Percentiles rank a stretch among this genome's conserved stretches.
Conservation (phyloP, 2,797 vertebrate species). For the Thalassophryne amazonica region DNA sequence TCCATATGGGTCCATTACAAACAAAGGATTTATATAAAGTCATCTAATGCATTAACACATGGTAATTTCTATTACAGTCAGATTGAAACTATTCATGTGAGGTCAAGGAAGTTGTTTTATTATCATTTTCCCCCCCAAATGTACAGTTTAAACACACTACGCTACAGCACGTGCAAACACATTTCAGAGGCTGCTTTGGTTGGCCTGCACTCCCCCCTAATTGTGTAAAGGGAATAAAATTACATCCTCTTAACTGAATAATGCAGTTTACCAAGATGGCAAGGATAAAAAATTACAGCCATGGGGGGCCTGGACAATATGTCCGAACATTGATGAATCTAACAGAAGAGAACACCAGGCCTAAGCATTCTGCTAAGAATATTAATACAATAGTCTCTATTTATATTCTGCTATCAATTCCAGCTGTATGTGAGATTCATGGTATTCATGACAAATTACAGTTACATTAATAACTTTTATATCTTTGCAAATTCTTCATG, state of each 20-base stretch:
- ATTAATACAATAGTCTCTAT: slow-evolving; percentile 53
- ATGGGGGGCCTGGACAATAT: slow-evolving; percentile 71
- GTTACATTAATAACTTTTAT: slow-evolving; percentile 23
- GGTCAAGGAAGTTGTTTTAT: slow-evolving; percentile 54
- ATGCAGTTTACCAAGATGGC: slow-evolving; percentile 73
- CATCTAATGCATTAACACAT: slow-evolving; percentile 24
- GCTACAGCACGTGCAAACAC: slow-evolving; percentile 45
- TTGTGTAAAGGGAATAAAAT: slow-evolving; percentile 58
- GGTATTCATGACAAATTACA: slow-evolving; percentile 55
- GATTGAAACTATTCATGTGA: slow-evolving; percentile 47
- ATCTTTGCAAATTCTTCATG: slow-evolving; percentile 9
- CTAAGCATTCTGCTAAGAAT: slow-evolving; percentile 54
- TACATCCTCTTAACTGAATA: slow-evolving; percentile 71
- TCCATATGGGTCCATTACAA: slow-evolving; percentile 21
- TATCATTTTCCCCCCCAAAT: slow-evolving; percentile 46
- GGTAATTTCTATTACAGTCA: slow-evolving; percentile 24
- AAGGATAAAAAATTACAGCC: slow-evolving; percentile 69
- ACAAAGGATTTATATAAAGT: slow-evolving; percentile 45
- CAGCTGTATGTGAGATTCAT: slow-evolving; percentile 46
- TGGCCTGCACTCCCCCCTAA: slow-evolving; percentile 22
- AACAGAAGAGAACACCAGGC: slow-evolving; percentile 47
- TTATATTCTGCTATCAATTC: slow-evolving; percentile 57
- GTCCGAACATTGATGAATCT: slow-evolving; percentile 66
- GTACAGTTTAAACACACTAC: slow-evolving; percentile 64
- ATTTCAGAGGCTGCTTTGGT: slow-evolving; percentile 40